Evolutionary conservation across 2,888 invertebrate species (phyloP).

Genomic region (Pediacus dermestoides): DNA sequence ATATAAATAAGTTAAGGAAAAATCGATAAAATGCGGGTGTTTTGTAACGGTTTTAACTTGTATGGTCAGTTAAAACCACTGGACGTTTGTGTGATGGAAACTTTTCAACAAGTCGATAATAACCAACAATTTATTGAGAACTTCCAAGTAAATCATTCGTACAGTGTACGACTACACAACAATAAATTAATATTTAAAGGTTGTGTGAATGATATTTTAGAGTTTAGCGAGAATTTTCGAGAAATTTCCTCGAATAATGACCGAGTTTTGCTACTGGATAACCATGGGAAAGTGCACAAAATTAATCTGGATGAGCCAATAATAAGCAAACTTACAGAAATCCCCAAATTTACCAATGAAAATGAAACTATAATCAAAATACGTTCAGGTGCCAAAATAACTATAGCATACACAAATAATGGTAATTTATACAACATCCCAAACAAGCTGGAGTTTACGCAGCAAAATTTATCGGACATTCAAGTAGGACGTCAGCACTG

Average conservation of each 20-base stretch:
- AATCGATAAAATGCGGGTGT: constrained; percentile 47
- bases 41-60: constrained; percentile 47
- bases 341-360: constrained; percentile 33
- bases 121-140: too few relatives aligned
- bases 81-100: too few relatives aligned
- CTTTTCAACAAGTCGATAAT: too few relatives aligned
- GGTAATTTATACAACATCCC: constrained; percentile 64
- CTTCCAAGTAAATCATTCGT: background rate
- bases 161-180: background rate
- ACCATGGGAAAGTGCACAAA: constrained; percentile 34
- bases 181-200: background rate
- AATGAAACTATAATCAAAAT: constrained; percentile 52
- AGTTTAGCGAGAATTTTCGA: too few relatives aligned
- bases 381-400: constrained; percentile 51
- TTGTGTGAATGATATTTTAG: too few relatives aligned
- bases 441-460: constrained; percentile 54
- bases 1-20: constrained; percentile 21
- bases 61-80: constrained; percentile 43
- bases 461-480: constrained; percentile 55
- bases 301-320: constrained; percentile 26
- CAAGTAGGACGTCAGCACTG: constrained; percentile 80
- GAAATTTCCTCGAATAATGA: constrained; percentile 35
- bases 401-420: constrained; percentile 48
- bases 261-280: constrained; percentile 33
- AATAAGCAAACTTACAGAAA: constrained; percentile 18